Percentiles rank a stretch among this genome's conserved stretches.
Conservation (phyloP, 2,113 vertebrate genomes). For the Pluvialis apricaria region DNA sequence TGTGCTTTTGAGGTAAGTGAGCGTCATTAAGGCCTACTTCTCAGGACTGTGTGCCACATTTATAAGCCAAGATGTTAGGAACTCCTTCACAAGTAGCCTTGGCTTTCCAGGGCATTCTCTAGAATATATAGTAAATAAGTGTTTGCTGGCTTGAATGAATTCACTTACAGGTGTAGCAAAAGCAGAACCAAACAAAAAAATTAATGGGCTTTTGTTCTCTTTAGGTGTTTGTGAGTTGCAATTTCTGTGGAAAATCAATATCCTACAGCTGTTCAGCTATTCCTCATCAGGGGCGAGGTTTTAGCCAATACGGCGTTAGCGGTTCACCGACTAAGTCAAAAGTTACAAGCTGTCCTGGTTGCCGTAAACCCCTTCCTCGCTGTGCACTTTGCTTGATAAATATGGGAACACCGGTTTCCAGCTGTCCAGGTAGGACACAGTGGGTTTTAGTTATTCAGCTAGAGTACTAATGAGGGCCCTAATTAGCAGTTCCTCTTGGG, state of each 20-base stretch:
- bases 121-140: background rate
- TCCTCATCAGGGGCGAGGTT: conserved; percentile 95
- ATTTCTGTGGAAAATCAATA: conserved; percentile 99
- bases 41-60: background rate
- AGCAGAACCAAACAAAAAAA: background rate
- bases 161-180: background rate
- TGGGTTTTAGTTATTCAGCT: background rate
- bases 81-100: background rate
- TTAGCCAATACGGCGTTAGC: conserved; percentile 96
- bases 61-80: background rate
- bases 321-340: conserved; percentile 98
- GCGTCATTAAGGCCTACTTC: background rate
- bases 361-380: conserved; percentile 95
- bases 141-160: background rate
- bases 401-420: conserved; percentile 97
- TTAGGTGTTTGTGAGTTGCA: conserved; percentile 99
- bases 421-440: conserved; percentile 83
- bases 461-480: background rate
- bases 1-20: background rate
- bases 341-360: conserved; percentile 97
- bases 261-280: conserved; percentile 95
- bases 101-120: background rate
- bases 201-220: conserved; percentile 8
- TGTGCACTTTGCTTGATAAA: conserved; percentile 98
- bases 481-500: background rate